phyloP scores from a whole-genome alignment of 2,113 vertebrate genomes.

The Chrysochloris asiatica region DNA sequence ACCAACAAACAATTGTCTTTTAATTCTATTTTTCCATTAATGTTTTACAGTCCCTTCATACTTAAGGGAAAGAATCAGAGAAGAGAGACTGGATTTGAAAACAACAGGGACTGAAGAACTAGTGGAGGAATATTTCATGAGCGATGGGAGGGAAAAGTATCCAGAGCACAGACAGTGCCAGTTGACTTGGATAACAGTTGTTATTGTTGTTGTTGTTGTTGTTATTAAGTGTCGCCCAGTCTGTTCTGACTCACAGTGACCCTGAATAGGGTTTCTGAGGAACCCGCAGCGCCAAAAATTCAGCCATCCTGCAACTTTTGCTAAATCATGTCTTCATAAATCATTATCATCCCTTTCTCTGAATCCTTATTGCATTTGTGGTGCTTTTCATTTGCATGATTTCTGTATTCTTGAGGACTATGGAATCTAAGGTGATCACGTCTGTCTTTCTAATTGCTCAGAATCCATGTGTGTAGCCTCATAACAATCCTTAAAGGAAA shows the following conservation, averaged over 20 bases:
- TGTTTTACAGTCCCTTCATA: too few species aligned
- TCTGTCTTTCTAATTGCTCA: neutral
- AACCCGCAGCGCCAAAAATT: neutral
- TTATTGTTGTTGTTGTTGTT: too few species aligned
- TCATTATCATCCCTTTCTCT: neutral
- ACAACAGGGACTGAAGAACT: neutral
- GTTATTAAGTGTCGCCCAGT: too few species aligned
- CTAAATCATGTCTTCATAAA: neutral
- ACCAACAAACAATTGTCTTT: too few species aligned
- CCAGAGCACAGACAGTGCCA: neutral
- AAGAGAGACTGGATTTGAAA: neutral
- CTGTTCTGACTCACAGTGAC: too few species aligned
- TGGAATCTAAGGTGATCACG: neutral
- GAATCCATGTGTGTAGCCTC: neutral
- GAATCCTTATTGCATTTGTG: neutral
- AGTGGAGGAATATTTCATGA: neutral
- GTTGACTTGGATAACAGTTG: neutral
- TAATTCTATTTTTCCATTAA: too few species aligned
- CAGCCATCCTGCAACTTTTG: neutral
- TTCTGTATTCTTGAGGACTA: neutral
- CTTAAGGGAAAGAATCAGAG: neutral
- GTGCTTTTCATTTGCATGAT: neutral
- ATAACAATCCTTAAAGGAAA: neutral
- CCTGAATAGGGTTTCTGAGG: too few species aligned
- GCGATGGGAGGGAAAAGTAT: neutral